Conservation (phyloP, 2,113 vertebrate species). For the Chaetura pelagica region DNA sequence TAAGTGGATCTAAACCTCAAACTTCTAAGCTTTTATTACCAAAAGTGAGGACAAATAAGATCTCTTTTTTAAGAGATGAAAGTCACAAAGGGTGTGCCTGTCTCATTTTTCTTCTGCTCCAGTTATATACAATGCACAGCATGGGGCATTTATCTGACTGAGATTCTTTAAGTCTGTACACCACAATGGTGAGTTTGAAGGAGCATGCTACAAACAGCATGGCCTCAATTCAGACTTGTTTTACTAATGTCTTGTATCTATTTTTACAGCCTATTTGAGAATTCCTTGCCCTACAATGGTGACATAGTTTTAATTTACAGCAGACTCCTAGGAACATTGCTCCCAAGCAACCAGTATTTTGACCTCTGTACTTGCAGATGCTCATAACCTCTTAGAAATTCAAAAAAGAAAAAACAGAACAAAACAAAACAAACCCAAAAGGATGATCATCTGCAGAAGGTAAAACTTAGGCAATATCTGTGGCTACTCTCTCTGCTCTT, state of each 20-base stretch:
- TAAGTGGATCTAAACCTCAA: neutral
- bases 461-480: neutral
- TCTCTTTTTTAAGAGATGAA: neutral
- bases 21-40: neutral
- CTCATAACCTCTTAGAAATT: neutral
- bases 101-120: constrained; percentile 25
- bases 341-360: constrained; percentile 30
- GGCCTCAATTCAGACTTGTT: constrained; percentile 40
- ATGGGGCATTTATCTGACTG: neutral
- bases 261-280: constrained; percentile 42
- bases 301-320: constrained; percentile 35
- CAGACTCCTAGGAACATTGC: neutral
- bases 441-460: neutral
- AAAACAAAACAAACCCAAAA: neutral
- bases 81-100: constrained; percentile 10
- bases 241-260: constrained; percentile 29
- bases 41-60: neutral
- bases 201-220: constrained; percentile 2
- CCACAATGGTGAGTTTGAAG: constrained; percentile 28
- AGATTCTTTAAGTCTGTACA: constrained; percentile 11
- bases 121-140: constrained; percentile 18
- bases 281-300: constrained; percentile 34
- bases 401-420: neutral
- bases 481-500: neutral
- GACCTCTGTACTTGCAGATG: constrained; percentile 4